phyloP scores from a whole-genome alignment of 2,888 invertebrate genomes.

The Philopedon plagiatum region DNA sequence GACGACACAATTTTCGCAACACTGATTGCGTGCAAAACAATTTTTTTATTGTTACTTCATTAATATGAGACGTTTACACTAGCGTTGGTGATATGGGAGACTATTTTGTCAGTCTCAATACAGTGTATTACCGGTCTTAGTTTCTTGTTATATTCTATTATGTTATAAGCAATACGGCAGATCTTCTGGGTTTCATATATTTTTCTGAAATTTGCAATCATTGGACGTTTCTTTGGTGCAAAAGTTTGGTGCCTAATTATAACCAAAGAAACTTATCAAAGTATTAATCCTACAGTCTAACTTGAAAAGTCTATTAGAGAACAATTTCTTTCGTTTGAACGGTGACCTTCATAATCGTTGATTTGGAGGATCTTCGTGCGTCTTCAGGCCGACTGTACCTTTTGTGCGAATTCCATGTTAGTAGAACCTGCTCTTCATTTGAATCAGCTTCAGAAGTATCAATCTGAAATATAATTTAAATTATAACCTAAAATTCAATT shows the following conservation, averaged over 20 bases:
- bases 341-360: constrained; percentile 30
- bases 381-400: constrained; percentile 57
- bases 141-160: too few species aligned
- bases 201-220: not conserved
- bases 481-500: too few species aligned
- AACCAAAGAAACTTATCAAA: not conserved
- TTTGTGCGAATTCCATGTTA: constrained; percentile 72
- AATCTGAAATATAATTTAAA: constrained; percentile 34
- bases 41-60: too few species aligned
- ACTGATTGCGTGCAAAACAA: too few species aligned
- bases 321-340: constrained; percentile 58
- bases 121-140: too few species aligned
- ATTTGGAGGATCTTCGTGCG: constrained; percentile 36
- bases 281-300: not conserved
- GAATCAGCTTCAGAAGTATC: constrained; percentile 54
- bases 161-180: too few species aligned
- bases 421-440: constrained; percentile 69
- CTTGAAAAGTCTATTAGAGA: constrained; percentile 53
- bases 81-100: too few species aligned
- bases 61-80: too few species aligned
- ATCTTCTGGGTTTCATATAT: too few species aligned
- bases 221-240: not conserved
- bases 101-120: too few species aligned
- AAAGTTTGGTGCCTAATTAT: too few species aligned
- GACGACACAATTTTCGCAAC: too few species aligned